A percentile compares a stretch with the other conserved stretches of the same genome.
Evolutionary conservation across 2,797 vertebrate species (phyloP).

Genomic region (Chrosomus eos): DNA sequence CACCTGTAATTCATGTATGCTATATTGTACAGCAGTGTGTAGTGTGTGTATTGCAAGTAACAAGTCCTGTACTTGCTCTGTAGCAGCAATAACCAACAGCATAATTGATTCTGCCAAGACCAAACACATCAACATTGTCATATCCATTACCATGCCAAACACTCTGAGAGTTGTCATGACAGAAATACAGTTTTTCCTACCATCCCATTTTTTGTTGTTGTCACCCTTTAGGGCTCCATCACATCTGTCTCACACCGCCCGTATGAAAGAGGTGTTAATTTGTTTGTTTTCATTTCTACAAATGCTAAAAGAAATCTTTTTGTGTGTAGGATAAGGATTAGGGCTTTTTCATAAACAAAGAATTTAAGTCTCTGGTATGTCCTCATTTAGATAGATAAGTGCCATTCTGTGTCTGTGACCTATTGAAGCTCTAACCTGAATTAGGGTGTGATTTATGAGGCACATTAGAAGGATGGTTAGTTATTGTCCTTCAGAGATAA

Average conservation of each 20-base stretch:
- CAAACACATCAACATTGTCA: no score
- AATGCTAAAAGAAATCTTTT: not conserved
- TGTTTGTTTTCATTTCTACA: not conserved
- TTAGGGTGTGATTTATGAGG: slow-evolving; percentile 40
- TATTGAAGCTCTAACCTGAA: slow-evolving; percentile 38
- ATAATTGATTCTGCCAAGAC: no score
- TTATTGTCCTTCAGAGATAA: not conserved
- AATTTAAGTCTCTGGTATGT: not conserved
- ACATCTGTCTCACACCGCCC: not conserved
- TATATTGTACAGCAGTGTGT: no score
- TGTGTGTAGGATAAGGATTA: not conserved
- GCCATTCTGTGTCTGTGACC: slow-evolving; percentile 30
- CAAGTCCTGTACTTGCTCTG: no score
- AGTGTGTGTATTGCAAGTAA: no score
- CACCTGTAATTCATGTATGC: no score
- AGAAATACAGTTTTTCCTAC: no score
- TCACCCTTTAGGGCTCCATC: not conserved
- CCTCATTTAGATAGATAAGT: not conserved
- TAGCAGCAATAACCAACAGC: no score
- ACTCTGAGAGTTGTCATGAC: no score
- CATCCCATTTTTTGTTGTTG: not conserved
- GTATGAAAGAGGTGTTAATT: not conserved
- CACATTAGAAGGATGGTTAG: slow-evolving; percentile 42
- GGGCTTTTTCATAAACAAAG: not conserved
- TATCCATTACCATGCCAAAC: no score